Evolutionary conservation across 1,140 invertebrate genomes (phyloP).

Genomic region (Gonioctena quinquepunctata): DNA sequence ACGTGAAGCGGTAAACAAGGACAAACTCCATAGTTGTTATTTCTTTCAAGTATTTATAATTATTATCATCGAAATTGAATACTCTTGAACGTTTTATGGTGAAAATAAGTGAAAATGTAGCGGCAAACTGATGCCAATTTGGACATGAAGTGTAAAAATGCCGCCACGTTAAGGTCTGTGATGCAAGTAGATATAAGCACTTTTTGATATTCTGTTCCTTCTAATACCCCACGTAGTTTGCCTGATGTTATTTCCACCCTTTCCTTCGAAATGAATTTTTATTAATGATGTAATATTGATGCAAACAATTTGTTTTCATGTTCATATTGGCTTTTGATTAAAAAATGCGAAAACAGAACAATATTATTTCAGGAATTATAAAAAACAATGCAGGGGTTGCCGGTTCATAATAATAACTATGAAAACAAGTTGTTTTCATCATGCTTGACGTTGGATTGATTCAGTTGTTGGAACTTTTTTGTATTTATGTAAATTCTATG

Average conservation of each 20-base stretch:
- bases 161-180: constrained; percentile 48
- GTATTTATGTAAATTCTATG: constrained; percentile 45
- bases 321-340: too few species aligned
- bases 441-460: not conserved
- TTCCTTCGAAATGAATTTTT: too few species aligned
- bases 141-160: constrained; percentile 20
- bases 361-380: not conserved
- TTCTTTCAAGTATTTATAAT: too few species aligned
- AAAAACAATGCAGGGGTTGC: too few species aligned
- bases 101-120: constrained; percentile 14
- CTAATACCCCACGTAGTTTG: constrained; percentile 22
- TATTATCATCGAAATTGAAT: too few species aligned
- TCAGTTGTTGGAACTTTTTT: constrained; percentile 31
- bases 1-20: too few species aligned
- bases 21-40: too few species aligned
- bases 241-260: constrained; percentile 32
- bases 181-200: constrained; percentile 52
- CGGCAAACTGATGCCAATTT: constrained; percentile 35
- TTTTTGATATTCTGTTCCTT: constrained; percentile 36
- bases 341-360: not conserved
- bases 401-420: too few species aligned
- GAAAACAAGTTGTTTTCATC: not conserved
- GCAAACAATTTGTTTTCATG: not conserved
- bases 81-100: not conserved
- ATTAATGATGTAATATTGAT: not conserved